A percentile compares a stretch with the other conserved stretches of the same genome.
Conservation (phyloP, 2,797 vertebrate genomes). For the Tamandua tetradactyla region DNA sequence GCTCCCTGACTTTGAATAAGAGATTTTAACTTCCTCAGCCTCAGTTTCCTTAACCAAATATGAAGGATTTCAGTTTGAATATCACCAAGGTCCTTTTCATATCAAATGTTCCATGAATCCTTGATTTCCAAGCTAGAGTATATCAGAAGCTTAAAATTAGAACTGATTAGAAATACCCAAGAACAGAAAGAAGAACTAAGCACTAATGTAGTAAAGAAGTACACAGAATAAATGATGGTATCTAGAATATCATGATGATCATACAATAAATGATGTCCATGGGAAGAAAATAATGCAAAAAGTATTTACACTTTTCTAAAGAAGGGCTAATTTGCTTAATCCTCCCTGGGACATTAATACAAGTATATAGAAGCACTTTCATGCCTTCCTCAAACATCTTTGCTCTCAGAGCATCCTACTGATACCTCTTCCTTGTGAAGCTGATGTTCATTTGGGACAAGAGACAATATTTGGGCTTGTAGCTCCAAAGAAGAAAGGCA, state of each 20-base stretch:
- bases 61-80: background rate
- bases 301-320: background rate
- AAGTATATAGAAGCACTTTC: background rate
- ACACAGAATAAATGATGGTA: background rate
- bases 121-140: background rate
- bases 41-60: conserved; percentile 2
- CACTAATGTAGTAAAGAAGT: background rate
- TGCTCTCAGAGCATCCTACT: no score
- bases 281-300: background rate
- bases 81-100: background rate
- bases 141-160: background rate
- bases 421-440: background rate
- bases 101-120: background rate
- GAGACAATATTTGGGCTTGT: background rate
- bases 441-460: background rate
- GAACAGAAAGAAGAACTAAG: background rate
- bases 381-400: no score
- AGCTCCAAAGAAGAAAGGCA: background rate
- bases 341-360: background rate
- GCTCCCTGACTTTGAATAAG: rapidly evolving
- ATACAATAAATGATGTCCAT: no score
- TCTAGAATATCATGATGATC: background rate
- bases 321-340: background rate
- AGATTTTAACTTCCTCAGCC: background rate
- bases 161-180: background rate